Base-by-base conservation (phyloP, 1,140 invertebrate species). In the Drosophila rufa region DNA sequence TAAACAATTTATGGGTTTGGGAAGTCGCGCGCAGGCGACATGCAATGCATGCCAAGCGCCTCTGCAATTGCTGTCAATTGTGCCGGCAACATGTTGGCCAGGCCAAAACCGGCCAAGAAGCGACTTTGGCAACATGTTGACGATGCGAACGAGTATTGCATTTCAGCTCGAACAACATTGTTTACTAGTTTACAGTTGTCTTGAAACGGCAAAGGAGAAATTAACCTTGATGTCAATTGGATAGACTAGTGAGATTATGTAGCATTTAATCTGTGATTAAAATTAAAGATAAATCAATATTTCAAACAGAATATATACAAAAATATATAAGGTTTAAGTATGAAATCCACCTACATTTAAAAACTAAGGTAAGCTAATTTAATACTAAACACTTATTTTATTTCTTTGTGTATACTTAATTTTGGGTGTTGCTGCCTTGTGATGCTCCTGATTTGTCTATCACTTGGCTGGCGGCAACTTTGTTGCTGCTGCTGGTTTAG, bases 1-100 rank as follows among this genome's bases (percentile, higher is more conserved):
- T 89, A 90, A 89, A 79, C 75, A 90, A 89, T 89, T 90, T 89
- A 89, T 89, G 86, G 67, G 81, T 82, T 85, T 90, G 85, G 85
- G 85, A 85, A 80, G 85, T 90, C 76, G 38, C 33, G 46, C 30
- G 11, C 57, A 25, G 15, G 47, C 65, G 73, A 85, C 85, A 90
- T 90, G 85, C 74, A 47, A 73, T 77, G 85, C 85, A 90, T 85
- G 85, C 85, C 82, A 85, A 85, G 82, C 79, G 85, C 85, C 85
- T 89, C 80, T 89, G 85, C 85, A 85, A 82, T 85, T 79, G 75
- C 85, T 89, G 85, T 90, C 85, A 89, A 89, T 81, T 81, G 59
- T 25, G 42, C 45, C 56, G 67, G 66, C 73, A 89, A 80, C 76
- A 74, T 67, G 80, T 68, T 40, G 61, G 53, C 62, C 47, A 11